Evolutionary conservation across 2,113 vertebrate species (phyloP), one percentile per base, ranked within the genome.

Genomic region (Nothobranchius kuhntae): DNA sequence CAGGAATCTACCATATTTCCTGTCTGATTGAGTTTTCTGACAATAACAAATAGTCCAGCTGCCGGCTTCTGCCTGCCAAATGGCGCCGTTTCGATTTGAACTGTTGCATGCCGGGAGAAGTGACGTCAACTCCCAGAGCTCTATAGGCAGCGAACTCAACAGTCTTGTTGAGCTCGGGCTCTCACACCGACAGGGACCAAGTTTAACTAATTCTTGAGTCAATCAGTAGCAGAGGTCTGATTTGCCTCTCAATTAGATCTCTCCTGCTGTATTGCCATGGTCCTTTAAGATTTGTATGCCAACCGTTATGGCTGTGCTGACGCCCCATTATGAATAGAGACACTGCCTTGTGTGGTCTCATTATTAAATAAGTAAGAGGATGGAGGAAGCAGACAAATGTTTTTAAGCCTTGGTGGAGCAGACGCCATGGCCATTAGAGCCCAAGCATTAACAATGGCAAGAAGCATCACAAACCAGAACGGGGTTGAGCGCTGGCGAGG

Each of bases 381-480:
- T 91, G 86, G 83, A 88, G 85, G 87, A 92, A 88, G 90, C 91
- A 94, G 92, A 94, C 92, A 87, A 89, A 88, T 71, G 81, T 89
- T 92, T 92, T 92, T 91, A 91, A 90, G 88, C 85, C 84, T 74
- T 8, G 80, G 78, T 48, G 56, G 85, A 87, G 85, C 81, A 91
- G 92, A 93, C 93, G 93, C 92, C 92, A 93, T 86, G 55, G 87
- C 92, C 92, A 94, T 93, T 93, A 93, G 89, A 88, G 86, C 76
- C 80, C 61, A 75, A 81, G 84, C 91, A 91, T 92, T 93, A 93
- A 89, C 91, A 89, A 91, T 78, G 11, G 71, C 75, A 85, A 83
- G 82, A 80, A 73, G 84, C 73, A 87, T 89, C 87, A 85, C 72
- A 85, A 78, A 81, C 82, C 60, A 61, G 63, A 65, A 13, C 40